Evolutionary conservation across 2,888 invertebrate genomes (phyloP).

Genomic region (Argyresthia albistria): DNA sequence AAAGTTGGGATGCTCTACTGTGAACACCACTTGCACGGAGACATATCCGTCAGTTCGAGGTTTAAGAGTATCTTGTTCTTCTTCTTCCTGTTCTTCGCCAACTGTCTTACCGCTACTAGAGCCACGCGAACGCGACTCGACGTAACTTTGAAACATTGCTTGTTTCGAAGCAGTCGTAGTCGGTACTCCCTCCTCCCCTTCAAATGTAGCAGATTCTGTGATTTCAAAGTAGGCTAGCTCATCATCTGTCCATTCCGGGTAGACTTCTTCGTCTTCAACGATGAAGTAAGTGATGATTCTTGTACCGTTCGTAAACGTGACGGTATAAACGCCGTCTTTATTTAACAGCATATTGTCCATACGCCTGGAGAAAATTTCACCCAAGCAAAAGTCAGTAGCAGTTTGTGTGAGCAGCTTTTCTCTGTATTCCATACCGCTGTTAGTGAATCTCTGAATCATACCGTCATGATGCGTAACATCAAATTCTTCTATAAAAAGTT

Average conservation of each 20-base stretch:
- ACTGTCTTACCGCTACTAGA: not conserved
- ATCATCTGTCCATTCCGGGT: conserved; percentile 51
- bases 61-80: not conserved
- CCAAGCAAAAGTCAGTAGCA: conserved; percentile 51
- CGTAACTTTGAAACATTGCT: no score
- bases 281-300: conserved; percentile 40
- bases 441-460: conserved; percentile 35
- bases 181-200: conserved; percentile 14
- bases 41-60: conserved; percentile 41
- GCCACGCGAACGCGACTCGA: no score
- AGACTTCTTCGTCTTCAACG: conserved; percentile 47
- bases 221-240: conserved; percentile 38
- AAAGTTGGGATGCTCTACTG: conserved; percentile 65
- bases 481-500: conserved; percentile 45
- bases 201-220: conserved; percentile 23
- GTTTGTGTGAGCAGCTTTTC: conserved; percentile 47
- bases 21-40: conserved; percentile 30
- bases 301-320: conserved; percentile 52
- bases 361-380: conserved; percentile 52
- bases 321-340: conserved; percentile 45
- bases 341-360: conserved; percentile 51
- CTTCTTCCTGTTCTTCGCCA: not conserved
- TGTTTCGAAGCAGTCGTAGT: no score
- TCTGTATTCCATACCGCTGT: conserved; percentile 24
- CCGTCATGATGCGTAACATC: conserved; percentile 44